These are phyloP conservation scores for Thymelicus sylvestris DNA, from an alignment of 2,888 invertebrate genomes.

Conservation along the genomic window DNA sequence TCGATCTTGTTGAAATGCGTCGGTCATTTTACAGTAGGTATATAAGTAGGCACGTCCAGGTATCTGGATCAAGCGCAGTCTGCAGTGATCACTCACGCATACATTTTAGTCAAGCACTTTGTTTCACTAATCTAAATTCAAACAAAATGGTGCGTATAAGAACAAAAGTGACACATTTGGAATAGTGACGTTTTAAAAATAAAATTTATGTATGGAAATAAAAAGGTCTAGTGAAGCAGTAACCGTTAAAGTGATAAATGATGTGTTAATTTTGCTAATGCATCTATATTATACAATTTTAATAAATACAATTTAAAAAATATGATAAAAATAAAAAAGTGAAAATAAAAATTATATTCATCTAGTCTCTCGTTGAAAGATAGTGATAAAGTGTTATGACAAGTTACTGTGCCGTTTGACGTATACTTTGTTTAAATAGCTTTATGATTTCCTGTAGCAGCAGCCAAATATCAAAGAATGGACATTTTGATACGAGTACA, in stretches of 20 bases:
- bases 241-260: neutral
- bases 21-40: slow-evolving; percentile 54
- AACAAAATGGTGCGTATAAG: slow-evolving; percentile 33
- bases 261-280: neutral
- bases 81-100: slow-evolving; percentile 18
- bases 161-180: neutral
- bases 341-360: neutral
- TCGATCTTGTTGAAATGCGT: slow-evolving; percentile 69
- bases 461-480: slow-evolving; percentile 13
- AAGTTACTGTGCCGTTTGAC: neutral
- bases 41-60: slow-evolving; percentile 63
- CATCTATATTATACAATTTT: no score
- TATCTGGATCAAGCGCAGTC: slow-evolving; percentile 60
- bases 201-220: neutral
- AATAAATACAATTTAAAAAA: no score
- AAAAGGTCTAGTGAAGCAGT: neutral
- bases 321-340: neutral
- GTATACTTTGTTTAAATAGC: slow-evolving; percentile 11
- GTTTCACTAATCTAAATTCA: neutral
- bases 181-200: neutral
- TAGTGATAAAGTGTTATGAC: slow-evolving; percentile 13
- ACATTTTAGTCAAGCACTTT: neutral
- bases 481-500: slow-evolving; percentile 5
- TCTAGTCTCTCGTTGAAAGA: neutral
- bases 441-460: slow-evolving; percentile 10